Conservation (phyloP, 2,888 invertebrate genomes). For the Athalia rosae region DNA sequence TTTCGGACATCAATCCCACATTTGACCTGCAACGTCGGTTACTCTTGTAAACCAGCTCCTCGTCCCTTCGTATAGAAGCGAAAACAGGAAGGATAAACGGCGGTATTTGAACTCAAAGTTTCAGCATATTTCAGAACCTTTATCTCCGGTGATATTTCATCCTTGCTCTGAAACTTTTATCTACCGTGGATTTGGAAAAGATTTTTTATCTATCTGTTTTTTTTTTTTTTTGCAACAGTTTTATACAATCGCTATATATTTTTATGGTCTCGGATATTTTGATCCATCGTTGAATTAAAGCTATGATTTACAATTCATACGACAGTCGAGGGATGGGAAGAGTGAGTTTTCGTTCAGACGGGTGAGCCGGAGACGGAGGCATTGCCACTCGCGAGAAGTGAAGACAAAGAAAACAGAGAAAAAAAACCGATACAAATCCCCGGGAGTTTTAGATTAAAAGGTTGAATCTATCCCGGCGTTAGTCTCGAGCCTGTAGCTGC, state of each 20-base stretch:
- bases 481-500: background rate
- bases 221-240: too few relatives aligned
- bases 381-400: conserved; percentile 17
- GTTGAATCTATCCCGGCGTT: background rate
- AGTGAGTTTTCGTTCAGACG: background rate
- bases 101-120: conserved; percentile 7
- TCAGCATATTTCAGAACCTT: conserved; percentile 24
- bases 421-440: conserved; percentile 23
- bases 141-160: conserved; percentile 22
- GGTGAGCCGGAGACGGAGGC: conserved; percentile 9
- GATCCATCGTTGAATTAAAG: conserved; percentile 18
- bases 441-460: conserved; percentile 33
- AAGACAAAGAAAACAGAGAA: background rate
- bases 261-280: conserved; percentile 4
- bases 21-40: too few relatives aligned
- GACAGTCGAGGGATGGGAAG: conserved; percentile 1
- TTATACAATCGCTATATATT: background rate
- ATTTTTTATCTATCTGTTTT: too few relatives aligned
- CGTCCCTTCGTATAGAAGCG: background rate
- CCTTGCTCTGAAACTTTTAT: conserved; percentile 7
- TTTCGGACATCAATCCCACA: too few relatives aligned
- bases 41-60: conserved; percentile 19
- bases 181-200: too few relatives aligned
- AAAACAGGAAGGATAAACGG: conserved; percentile 15
- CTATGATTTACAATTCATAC: conserved; percentile 3